Evolutionary conservation across 1,140 invertebrate genomes (phyloP), one percentile per base, ranked within the genome.

Genomic region (Acromyrmex heyeri): DNA sequence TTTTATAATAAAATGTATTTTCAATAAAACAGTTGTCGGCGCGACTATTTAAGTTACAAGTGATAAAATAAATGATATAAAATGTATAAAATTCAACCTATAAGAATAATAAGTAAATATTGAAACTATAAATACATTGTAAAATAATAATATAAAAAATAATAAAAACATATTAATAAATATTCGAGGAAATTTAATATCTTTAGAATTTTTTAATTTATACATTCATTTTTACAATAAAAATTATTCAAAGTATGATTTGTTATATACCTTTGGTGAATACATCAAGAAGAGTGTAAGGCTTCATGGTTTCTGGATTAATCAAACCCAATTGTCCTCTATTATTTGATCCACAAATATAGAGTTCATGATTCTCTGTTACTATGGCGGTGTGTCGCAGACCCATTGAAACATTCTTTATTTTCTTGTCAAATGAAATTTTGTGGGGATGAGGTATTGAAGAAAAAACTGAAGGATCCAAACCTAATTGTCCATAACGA

Each of bases 371-470:
- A 89, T 96, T 96, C 67, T 96, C 96, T 21, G 97, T 97, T 16
- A 97, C 94, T 70, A 97, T 95, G 10, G 96, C 97, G 59, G 96
- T 96, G 90, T 98, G 97, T 62, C 97, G 95, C 83, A 98, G 91
- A 2, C 97, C 97, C 95, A 94, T 92, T 0, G 94, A 87, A 83
- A 94, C 81, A 12, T 76, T 76, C 69, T 83, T 88, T 2, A 94
- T 70, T 79, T 44, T 90, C 7, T 72, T 30, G 18, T 21, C 44
- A 0, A 91, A n/a, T 0, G 61, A 12, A 0, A 92, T 21, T 75
- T 83, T 90, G 0, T 70, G 38, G 0, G 92, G 92, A 21, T 89
- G 57, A 0, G 87, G 38, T n/a, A 78, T 44, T 64, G 64, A 72
- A 10, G 53, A 6, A 75, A 65, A 65, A 53, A 75, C 34, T 24